These are phyloP conservation scores for Heliconius nattereri DNA, from an alignment of 1,140 invertebrate species.

Conservation along the genomic window DNA sequence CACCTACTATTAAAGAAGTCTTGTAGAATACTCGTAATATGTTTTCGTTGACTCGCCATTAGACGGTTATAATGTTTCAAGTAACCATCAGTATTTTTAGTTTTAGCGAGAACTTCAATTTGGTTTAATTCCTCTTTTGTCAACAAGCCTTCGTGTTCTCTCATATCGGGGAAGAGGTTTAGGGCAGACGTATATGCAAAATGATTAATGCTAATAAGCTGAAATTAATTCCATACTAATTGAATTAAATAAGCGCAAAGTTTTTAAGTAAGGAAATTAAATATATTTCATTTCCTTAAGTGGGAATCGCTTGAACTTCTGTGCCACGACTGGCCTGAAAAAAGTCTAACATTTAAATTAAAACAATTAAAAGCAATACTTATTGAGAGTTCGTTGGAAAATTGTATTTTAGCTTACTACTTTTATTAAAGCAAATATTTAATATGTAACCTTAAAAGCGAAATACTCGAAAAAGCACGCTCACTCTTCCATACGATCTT, in stretches of 20 bases:
- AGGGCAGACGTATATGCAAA: constrained; percentile 67
- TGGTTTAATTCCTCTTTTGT: constrained; percentile 55
- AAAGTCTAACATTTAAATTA: no score
- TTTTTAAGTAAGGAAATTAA: background rate
- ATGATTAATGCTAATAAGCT: constrained; percentile 71
- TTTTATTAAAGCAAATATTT: background rate
- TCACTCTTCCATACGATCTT: background rate
- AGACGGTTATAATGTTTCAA: constrained; percentile 56
- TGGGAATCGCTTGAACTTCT: no score
- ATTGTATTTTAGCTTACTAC: no score
- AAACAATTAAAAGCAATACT: no score
- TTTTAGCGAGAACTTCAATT: constrained; percentile 56
- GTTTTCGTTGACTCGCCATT: constrained; percentile 45
- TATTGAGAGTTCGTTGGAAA: no score
- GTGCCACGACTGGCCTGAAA: no score
- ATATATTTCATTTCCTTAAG: no score
- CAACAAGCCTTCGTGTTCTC: constrained; percentile 64
- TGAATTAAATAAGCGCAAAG: background rate
- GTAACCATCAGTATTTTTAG: constrained; percentile 54
- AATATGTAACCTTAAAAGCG: background rate
- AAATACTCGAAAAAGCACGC: background rate
- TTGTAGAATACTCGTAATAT: constrained; percentile 60
- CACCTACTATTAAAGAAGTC: constrained; percentile 61
- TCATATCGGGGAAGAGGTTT: constrained; percentile 71
- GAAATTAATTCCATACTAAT: constrained; percentile 34